phyloP scores from a whole-genome alignment of 1,140 invertebrate species.

The Apis dorsata region DNA sequence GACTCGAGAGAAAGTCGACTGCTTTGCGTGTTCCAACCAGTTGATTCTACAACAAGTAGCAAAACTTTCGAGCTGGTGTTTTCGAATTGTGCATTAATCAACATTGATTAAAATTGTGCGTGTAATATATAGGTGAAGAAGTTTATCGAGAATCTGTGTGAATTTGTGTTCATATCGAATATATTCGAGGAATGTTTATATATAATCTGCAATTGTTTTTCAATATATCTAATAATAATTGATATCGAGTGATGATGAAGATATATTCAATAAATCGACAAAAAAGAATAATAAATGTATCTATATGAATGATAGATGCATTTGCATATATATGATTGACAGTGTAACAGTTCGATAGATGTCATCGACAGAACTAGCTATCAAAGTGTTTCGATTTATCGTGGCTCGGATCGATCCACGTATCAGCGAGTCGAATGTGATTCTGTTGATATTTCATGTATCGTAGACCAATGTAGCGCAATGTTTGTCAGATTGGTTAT shows the following conservation, averaged over 20 bases:
- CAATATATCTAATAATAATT: neutral
- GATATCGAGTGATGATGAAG: neutral
- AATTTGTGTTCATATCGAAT: no score
- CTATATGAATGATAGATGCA: conserved; percentile 4
- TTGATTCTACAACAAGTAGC: neutral
- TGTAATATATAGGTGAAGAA: no score
- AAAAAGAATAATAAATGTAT: neutral
- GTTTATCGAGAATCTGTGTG: neutral
- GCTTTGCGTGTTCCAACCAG: conserved; percentile 7
- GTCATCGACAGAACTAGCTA: neutral
- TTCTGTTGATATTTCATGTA: conserved; percentile 48
- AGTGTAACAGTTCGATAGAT: conserved; percentile 6
- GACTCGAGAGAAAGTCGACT: conserved; percentile 41
- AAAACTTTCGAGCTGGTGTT: neutral
- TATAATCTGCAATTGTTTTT: neutral
- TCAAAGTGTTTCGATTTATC: conserved; percentile 9
- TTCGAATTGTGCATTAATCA: neutral
- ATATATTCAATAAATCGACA: neutral
- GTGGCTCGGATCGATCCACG: conserved; percentile 19
- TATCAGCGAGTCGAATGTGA: conserved; percentile 36
- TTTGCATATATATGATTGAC: neutral
- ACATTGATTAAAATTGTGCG: no score
- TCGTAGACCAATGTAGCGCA: conserved; percentile 61
- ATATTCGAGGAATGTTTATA: neutral
- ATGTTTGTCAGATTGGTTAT: conserved; percentile 71